Evolutionary conservation across 2,888 invertebrate genomes (phyloP).

Genomic region (Ophioninae sp.): DNA sequence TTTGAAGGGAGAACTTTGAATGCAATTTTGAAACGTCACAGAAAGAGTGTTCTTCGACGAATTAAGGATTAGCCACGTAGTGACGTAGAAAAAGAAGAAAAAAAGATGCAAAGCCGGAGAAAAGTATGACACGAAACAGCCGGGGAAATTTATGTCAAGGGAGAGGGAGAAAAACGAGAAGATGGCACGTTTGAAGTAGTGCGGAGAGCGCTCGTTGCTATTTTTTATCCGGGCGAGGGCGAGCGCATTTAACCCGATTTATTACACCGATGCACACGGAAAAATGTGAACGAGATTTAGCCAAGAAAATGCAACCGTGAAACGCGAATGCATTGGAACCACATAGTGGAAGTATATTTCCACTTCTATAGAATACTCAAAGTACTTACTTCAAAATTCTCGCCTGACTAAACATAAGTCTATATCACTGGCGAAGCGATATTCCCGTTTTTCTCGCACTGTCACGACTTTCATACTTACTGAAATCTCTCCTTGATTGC

Average conservation of each 20-base stretch:
- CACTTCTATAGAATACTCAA: no score
- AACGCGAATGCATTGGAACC: not conserved
- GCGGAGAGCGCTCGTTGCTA: not conserved
- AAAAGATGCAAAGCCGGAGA: not conserved
- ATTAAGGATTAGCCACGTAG: slow-evolving; percentile 32
- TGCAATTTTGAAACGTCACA: slow-evolving; percentile 56
- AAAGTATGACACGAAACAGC: slow-evolving; percentile 21
- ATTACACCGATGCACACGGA: not conserved
- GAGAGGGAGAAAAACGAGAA: slow-evolving; percentile 25
- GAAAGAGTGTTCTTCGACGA: slow-evolving; percentile 46
- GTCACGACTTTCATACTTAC: not conserved
- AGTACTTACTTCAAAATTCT: not conserved
- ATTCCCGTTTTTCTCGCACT: not conserved
- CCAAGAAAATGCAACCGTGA: not conserved
- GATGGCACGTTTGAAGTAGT: not conserved
- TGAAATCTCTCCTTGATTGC: not conserved
- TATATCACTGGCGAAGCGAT: not conserved
- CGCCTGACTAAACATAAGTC: not conserved
- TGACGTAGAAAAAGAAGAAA: slow-evolving; percentile 10
- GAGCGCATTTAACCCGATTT: slow-evolving; percentile 16
- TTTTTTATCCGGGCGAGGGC: slow-evolving; percentile 2
- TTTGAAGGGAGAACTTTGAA: slow-evolving; percentile 49
- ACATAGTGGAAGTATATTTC: no score
- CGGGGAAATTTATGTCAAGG: slow-evolving; percentile 21
- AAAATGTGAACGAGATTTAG: not conserved